Evolutionary conservation across 1,140 invertebrate species (phyloP), one percentile per base, ranked within the genome.

Genomic region (Drosophila kepulauana): DNA sequence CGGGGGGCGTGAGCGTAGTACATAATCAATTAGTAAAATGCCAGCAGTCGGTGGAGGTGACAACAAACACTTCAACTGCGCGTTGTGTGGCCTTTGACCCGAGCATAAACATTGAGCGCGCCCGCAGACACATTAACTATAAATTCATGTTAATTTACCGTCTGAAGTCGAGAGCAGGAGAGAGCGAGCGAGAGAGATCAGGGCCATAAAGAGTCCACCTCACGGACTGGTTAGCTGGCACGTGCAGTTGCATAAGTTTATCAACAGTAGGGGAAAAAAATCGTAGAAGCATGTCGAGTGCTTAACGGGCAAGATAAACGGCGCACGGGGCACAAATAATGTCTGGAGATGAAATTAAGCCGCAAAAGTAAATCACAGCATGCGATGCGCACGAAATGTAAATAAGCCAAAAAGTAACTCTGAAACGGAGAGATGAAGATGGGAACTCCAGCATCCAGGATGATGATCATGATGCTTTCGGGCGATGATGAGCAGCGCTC

Each of bases 161-260:
- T 73, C 68, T 11, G 62, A 3, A n/a, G 35, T 45, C 49, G 48
- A 38, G 8, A 11, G 54, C 6, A 52, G 25, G 20, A n/a, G 28
- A 0, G 20, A 25, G 20, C 20, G 20, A 25, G 20, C 20, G 7
- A 35, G 61, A 28, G 15, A 63, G 59, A 25, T 15, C 45, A 69
- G 67, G 52, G 75, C 61, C 85, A 85, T 88, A 84, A 89, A 88
- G 76, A 59, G 72, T 45, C 79, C 79, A 87, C 56, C 82, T 86
- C 82, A 82, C 82, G 84, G 59, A 52, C 72, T 63, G 76, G 62
- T 73, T 68, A 74, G 72, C 25, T 48, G 66, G 84, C 82, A 86
- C 82, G 86, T 85, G 85, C 85, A 89, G 72, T 85, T 89, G 85
- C 85, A 89, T 89, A 89, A 89, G 85, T 89, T 88, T 84, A 89